Base-by-base conservation (phyloP, 2,888 invertebrate species). In the Beris morrisii region DNA sequence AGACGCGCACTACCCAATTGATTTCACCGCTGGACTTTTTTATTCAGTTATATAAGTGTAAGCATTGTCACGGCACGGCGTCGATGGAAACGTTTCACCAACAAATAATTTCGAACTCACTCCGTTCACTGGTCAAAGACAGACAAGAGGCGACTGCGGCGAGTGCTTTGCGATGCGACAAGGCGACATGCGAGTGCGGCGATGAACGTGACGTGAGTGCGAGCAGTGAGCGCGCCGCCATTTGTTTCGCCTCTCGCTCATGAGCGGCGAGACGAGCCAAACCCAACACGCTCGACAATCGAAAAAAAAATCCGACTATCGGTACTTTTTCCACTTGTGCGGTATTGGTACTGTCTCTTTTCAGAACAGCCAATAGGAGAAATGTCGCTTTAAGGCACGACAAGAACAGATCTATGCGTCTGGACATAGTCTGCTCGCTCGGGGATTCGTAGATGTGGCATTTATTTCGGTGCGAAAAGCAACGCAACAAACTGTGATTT, bases 1-100 rank as follows among this genome's bases (percentile, higher is more conserved):
- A 22, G 22, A 22, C 22, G 22, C 22, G 22, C 22, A 22, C 22
- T 22, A 22, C 1, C 22, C 22, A 13, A 50, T 15, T 30, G 46
- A 52, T 48, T 61, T 61, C 30, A 9, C 12, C 13, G 32, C 43
- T 7, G n/a, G 12, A 11, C 5, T 28, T 53, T 28, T 28, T 53
- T 11, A 28, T 38, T 38, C 28, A 7, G 43, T 61, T 61, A 61
- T 61, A 52, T 61, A 61, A 61, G 61, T 52, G 50, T 38, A 61
- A 61, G 61, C 61, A 61, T 61, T 61, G 48, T 61, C 61, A 61
- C 22, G 22, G 22, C 61, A 38, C 32, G 50, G 50, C 58, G 58
- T 58, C 46, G 22, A 22, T n/a, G 46, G 31, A 28, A 46, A 31
- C 58, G 58, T 58, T 58, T 53, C 30, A 13, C 45, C 15, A n/a